Evolutionary conservation across 2,888 invertebrate genomes (phyloP), one percentile per base, ranked within the genome.

Genomic region (Acanthopleura granulata): DNA sequence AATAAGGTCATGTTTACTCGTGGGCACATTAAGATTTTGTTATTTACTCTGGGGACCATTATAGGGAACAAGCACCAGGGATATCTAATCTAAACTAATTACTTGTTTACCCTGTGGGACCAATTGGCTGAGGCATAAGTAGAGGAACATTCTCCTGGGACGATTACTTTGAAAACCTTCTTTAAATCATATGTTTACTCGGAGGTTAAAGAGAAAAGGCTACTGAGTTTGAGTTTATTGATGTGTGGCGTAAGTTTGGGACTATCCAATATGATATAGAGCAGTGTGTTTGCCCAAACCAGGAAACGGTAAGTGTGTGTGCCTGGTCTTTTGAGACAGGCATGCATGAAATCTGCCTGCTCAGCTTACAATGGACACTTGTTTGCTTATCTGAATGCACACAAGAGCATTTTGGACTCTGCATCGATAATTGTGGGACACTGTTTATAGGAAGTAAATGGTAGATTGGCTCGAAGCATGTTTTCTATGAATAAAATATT

Each of bases 231-330:
- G 25, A 22, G 16, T 66, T 66, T 66, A 66, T 66, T 66, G 66
- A 66, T 66, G 66, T 22, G 16, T 22, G 25, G 22, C 22, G 25
- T 66, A 18, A 27, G 16, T 27, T 66, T 27, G 22, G 29, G 29
- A 66, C 15, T 27, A 6, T 66, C 66, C 16, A 16, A 27, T 66
- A 66, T 27, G 29, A 66, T 66, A 66, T 27, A 66, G 66, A 15
- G 29, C 29, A 12, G 29, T 66, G 66, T 66, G 66, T 66, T 66
- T 66, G 29, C 66, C 66, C 16, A 66, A 66, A 66, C 66, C 66
- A 6, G 22, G 29, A 25, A 66, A 27, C 29, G 22, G 29, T 66
- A 66, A 66, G 66, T 27, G 66, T 27, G 27, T 66, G 66, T 27
- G 29, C 66, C 29, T 18, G 18, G 22, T 66, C 66, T 27, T 12